Base-by-base conservation (phyloP, 2,888 invertebrate species). In the Drosophila parthenogenetica region DNA sequence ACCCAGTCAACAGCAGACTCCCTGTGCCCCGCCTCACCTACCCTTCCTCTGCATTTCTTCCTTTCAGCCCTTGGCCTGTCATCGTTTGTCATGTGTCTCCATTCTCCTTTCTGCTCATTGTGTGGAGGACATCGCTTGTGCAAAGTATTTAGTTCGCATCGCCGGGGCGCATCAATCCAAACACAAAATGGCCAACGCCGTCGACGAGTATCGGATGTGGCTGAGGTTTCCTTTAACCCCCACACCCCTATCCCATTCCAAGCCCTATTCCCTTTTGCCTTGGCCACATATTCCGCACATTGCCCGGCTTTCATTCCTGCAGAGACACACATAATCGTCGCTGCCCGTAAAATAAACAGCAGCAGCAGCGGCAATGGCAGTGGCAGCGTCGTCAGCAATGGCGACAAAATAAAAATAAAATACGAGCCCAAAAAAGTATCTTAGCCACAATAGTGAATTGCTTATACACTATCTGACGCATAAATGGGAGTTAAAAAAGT, bases 111-210 rank as follows among this genome's bases (percentile, higher is more conserved):
- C 14, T 14, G 1, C 45, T 22, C 50, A 10, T 37, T 67, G 54
- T 57, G 68, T 54, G 64, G 59, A 57, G 74, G 72, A 68, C 74
- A 59, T 60, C 85, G 87, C 87, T 77, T 87, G 87, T 69, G 82
- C 79, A 77, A 86, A 88, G 89, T 87, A 86, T 86, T 86, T 86
- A 89, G 88, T 89, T 89, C 80, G 80, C 78, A 64, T 59, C 57
- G 79, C 76, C 79, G 74, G 89, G 88, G 69, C 87, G 87, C 88
- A 89, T 87, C 87, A 87, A 90, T 85, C 87, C 90, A 89, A 88
- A 89, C 84, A 85, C 80, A 83, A 89, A 85, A 88, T 81, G 81
- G 89, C 85, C 87, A 87, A 66, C 80, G 72, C 67, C 80, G 68
- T 63, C 81, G 64, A 49, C 68, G 69, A 83, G 89, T 87, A 89